Evolutionary conservation across 1,140 invertebrate genomes (phyloP), one percentile per base, ranked within the genome.

Genomic region (Pinna nobilis): DNA sequence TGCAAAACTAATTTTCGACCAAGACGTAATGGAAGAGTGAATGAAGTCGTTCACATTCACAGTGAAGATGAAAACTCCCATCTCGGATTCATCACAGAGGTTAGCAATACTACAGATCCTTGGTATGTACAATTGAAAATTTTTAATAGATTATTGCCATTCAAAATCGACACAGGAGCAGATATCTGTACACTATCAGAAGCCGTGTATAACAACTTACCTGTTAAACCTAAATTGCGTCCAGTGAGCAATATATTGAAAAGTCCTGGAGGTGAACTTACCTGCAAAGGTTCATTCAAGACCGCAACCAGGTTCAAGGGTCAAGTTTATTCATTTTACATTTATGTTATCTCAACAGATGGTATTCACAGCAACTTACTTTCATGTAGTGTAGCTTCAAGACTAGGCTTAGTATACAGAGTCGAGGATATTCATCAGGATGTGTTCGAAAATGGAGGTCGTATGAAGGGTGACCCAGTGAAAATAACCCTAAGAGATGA

Each of bases 401-500:
- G 33, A 32, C 28, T 59, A 32, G 55, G 32, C 5, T 25, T 59
- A 23, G 23, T 59, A 33, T 32, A 9, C n/a, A 30, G 55, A 59
- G 28, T 59, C 33, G 30, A 59, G 18, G 57, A 60, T 20, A 39
- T 11, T 23, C 13, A 39, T 37, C 20, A 15, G 6, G 5, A 15
- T 3, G 57, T 32, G 6, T 61, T 35, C 11, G 57, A n/a, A 39
- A 11, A 4, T n/a, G 30, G 25, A 6, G 33, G n/a, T 13, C 41
- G 30, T 3, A 1, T 64, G 2, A 25, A 47, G 1, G 30, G 61
- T 13, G 61, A 64, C 7, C 35, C 61, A 13, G 61, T 28, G 3
- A 37, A 39, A 28, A 75, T 70, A 13, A 47, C 33, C 3, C 28
- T 71, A 4, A 18, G 65, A n/a, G 15, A 20, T 1, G 25, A 63